Percentiles rank a stretch among this genome's conserved stretches.
Evolutionary conservation across 2,888 invertebrate genomes (phyloP).

Genomic region (Xylocampa areola): DNA sequence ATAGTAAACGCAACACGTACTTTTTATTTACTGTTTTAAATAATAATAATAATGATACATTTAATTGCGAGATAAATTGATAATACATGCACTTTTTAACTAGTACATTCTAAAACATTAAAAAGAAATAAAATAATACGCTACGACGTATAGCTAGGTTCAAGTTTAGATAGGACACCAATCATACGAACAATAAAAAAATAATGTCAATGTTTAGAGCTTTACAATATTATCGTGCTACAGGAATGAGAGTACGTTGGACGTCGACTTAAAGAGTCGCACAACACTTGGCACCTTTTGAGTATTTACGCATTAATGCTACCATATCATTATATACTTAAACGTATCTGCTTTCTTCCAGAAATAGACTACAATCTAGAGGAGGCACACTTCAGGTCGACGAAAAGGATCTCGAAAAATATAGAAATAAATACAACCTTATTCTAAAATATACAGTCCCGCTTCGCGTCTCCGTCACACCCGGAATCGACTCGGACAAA

Average conservation of each 20-base stretch:
- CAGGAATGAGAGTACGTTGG: constrained; percentile 83
- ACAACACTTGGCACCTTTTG: constrained; percentile 79
- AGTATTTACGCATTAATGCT: constrained; percentile 81
- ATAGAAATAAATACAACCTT: constrained; percentile 79
- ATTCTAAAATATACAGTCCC: constrained; percentile 56
- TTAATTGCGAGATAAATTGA: constrained; percentile 52
- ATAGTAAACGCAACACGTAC: constrained; percentile 33
- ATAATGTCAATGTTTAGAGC: constrained; percentile 70
- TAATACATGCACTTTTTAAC: constrained; percentile 52
- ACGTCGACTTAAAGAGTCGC: constrained; percentile 68
- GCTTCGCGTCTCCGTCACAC: constrained; percentile 16
- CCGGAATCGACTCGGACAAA: neutral
- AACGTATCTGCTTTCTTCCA: constrained; percentile 71
- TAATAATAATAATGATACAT: too few species aligned
- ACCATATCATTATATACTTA: constrained; percentile 64
- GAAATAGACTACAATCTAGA: constrained; percentile 72
- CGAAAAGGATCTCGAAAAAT: constrained; percentile 81
- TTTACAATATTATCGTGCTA: constrained; percentile 78
- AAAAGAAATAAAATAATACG: constrained; percentile 74
- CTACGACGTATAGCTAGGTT: constrained; percentile 72
- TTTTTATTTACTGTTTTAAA: constrained; percentile 6
- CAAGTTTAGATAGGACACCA: constrained; percentile 69
- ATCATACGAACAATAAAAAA: constrained; percentile 51
- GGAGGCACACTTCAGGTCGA: constrained; percentile 84
- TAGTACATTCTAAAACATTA: constrained; percentile 66